A percentile compares a stretch with the other conserved stretches of the same genome.
Evolutionary conservation across 1,140 invertebrate species (phyloP).

Genomic region (Psilanteris sp.): DNA sequence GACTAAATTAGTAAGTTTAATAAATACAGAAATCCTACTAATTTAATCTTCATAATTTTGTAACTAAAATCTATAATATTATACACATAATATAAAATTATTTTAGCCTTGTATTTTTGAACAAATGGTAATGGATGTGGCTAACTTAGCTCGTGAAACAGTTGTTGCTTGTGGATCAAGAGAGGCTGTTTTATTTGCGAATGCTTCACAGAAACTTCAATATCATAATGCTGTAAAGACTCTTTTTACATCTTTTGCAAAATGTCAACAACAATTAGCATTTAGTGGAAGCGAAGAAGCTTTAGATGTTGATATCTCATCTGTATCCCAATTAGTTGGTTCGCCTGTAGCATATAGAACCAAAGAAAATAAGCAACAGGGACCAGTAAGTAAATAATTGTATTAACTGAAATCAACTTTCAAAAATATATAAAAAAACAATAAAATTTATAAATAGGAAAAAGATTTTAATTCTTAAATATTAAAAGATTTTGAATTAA

Average conservation of each 20-base stretch:
- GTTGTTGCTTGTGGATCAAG: slow-evolving; percentile 87
- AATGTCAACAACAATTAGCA: slow-evolving; percentile 84
- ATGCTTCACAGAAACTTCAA: slow-evolving; percentile 83
- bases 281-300: slow-evolving; percentile 83
- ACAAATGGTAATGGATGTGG: slow-evolving; percentile 88
- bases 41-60: no score
- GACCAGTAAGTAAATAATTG: slow-evolving; percentile 70
- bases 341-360: slow-evolving; percentile 81
- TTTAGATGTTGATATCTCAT: slow-evolving; percentile 81
- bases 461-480: no score
- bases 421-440: no score
- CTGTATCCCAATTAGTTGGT: slow-evolving; percentile 84
- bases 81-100: no score
- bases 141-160: slow-evolving; percentile 92
- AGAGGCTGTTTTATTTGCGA: slow-evolving; percentile 85
- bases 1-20: slow-evolving; percentile 86
- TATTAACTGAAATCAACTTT: no score
- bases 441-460: no score
- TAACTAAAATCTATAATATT: no score
- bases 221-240: slow-evolving; percentile 86
- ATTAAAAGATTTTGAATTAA: no score
- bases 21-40: no score
- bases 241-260: slow-evolving; percentile 84
- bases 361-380: slow-evolving; percentile 71
- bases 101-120: slow-evolving; percentile 91